These are phyloP conservation scores for Sebastes oblongus DNA, from an alignment of 2,797 vertebrate genomes.

Conservation along the genomic window DNA sequence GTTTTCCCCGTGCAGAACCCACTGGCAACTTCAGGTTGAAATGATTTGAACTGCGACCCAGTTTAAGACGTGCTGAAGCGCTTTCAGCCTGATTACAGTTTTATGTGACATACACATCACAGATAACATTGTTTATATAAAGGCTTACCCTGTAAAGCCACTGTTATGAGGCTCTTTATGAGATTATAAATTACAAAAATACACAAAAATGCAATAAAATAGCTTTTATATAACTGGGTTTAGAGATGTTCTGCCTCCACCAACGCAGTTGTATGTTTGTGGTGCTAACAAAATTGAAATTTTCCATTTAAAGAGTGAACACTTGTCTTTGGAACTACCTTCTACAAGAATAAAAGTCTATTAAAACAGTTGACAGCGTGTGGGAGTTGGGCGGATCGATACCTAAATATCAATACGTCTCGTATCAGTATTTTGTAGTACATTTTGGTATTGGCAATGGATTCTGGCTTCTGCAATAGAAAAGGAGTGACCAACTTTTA, in stretches of 20 bases:
- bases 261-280: neutral
- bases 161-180: neutral
- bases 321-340: neutral
- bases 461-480: neutral
- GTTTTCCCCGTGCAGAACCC: neutral
- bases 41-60: neutral
- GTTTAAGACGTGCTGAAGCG: neutral
- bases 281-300: neutral
- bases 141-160: neutral
- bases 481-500: neutral
- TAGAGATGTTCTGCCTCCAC: neutral
- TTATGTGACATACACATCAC: neutral
- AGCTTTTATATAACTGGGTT: neutral
- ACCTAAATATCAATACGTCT: neutral
- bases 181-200: neutral
- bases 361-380: neutral
- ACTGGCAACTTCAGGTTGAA: neutral
- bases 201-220: neutral
- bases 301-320: neutral
- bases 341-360: neutral
- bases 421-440: too few relatives aligned
- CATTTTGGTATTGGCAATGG: neutral
- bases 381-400: rapidly evolving
- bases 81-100: neutral
- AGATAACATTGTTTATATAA: neutral